A percentile compares a stretch with the other conserved stretches of the same genome.
Conservation (phyloP, 2,797 vertebrate species). For the Poeciliopsis turneri region DNA sequence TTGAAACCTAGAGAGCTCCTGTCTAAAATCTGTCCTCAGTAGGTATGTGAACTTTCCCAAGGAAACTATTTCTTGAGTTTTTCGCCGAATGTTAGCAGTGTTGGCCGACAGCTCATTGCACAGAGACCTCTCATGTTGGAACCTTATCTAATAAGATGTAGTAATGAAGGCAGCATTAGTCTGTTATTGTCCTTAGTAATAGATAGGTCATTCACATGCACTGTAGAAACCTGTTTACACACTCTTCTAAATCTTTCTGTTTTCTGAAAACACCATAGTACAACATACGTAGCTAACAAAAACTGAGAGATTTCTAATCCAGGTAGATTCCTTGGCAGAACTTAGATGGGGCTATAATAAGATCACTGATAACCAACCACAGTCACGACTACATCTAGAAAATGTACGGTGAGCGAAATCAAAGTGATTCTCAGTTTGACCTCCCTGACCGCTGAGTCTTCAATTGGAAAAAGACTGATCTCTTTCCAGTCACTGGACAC, state of each 20-base stretch:
- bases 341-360: background rate
- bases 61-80: background rate
- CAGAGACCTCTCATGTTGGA: background rate
- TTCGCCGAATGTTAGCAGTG: background rate
- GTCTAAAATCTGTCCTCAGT: background rate
- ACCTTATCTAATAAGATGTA: background rate
- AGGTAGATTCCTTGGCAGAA: background rate
- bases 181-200: background rate
- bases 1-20: background rate
- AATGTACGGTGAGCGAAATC: background rate
- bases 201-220: background rate
- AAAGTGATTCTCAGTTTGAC: background rate
- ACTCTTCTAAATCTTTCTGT: background rate
- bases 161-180: background rate
- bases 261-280: background rate
- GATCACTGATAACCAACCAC: background rate
- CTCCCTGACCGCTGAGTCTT: background rate
- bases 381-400: background rate
- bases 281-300: background rate
- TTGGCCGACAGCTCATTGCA: background rate
- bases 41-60: background rate
- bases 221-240: background rate
- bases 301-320: background rate
- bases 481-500: background rate
- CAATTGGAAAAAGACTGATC: background rate